Percentiles rank a stretch among this genome's conserved stretches.
Evolutionary conservation across 2,888 invertebrate genomes (phyloP).

Genomic region (Mongoloraphidia duomilia): DNA sequence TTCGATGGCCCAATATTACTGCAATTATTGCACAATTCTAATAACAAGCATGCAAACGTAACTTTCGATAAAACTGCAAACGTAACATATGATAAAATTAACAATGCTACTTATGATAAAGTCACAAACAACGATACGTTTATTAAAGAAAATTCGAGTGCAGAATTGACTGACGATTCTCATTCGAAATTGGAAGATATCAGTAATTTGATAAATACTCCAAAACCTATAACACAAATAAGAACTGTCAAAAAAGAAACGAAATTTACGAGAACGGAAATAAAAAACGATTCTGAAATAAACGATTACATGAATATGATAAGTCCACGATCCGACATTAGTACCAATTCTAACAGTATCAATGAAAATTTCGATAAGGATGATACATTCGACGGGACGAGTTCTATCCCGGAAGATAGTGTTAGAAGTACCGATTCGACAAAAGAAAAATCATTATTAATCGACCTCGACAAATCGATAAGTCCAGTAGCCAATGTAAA

Average conservation of each 20-base stretch:
- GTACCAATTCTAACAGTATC: background rate
- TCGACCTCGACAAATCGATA: slow-evolving; percentile 9
- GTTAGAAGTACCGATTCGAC: background rate
- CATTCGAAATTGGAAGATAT: background rate
- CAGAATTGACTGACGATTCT: background rate
- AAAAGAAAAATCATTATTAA: slow-evolving; percentile 6
- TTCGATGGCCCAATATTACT: slow-evolving; percentile 23
- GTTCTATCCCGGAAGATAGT: slow-evolving; percentile 22
- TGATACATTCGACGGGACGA: slow-evolving; percentile 23
- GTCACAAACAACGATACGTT: background rate
- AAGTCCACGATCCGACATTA: background rate
- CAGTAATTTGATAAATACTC: background rate
- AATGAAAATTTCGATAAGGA: slow-evolving; percentile 12
- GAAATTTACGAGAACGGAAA: background rate
- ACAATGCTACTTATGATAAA: background rate
- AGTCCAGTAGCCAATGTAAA: no score
- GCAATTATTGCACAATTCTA: slow-evolving; percentile 24
- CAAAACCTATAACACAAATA: slow-evolving; percentile 5
- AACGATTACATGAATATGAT: background rate
- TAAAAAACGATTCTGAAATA: background rate
- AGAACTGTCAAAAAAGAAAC: background rate
- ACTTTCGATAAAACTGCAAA: slow-evolving; percentile 4
- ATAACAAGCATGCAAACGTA: slow-evolving; percentile 13
- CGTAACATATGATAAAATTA: slow-evolving; percentile 7
- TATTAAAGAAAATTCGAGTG: background rate